Percentiles rank a stretch among this genome's conserved stretches.
Evolutionary conservation across 2,888 invertebrate species (phyloP).

Genomic region (Plagodis dolabraria): DNA sequence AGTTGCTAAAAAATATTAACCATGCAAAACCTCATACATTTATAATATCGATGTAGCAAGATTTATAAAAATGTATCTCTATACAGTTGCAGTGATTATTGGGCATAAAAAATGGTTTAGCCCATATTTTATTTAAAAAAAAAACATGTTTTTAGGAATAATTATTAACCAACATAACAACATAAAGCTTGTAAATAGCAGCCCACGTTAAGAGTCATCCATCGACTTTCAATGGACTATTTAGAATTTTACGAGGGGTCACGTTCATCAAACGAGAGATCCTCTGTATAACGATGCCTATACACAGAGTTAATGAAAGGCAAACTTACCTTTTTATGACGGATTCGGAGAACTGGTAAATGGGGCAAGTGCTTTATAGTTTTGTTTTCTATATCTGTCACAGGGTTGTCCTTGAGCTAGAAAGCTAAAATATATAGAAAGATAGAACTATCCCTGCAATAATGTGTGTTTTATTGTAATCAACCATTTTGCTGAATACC

Average conservation of each 20-base stretch:
- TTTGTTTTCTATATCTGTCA: background rate
- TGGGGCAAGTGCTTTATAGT: conserved; percentile 1
- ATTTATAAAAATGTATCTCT: too few species aligned
- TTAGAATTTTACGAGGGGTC: conserved; percentile 55
- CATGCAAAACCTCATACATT: too few species aligned
- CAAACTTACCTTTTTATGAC: conserved; percentile 18
- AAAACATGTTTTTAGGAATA: conserved; percentile 16
- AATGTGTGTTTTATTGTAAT: too few species aligned
- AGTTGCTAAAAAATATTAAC: too few species aligned
- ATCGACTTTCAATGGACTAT: conserved; percentile 49
- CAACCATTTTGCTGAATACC: too few species aligned
- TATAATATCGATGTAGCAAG: too few species aligned
- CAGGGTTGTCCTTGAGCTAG: too few species aligned
- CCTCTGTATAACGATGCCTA: conserved; percentile 37
- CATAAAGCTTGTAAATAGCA: conserved; percentile 44
- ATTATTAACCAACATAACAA: conserved; percentile 59
- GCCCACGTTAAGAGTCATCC: conserved; percentile 36
- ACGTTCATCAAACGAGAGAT: conserved; percentile 47
- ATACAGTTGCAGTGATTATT: too few species aligned
- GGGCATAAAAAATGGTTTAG: background rate
- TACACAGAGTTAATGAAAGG: conserved; percentile 27
- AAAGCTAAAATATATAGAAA: too few species aligned
- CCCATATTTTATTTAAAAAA: background rate
- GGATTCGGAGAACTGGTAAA: conserved; percentile 8
- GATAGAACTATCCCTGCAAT: too few species aligned